Percentiles rank a stretch among this genome's conserved stretches.
Conservation (phyloP, 1,140 invertebrate species). For the Cherax destructor region DNA sequence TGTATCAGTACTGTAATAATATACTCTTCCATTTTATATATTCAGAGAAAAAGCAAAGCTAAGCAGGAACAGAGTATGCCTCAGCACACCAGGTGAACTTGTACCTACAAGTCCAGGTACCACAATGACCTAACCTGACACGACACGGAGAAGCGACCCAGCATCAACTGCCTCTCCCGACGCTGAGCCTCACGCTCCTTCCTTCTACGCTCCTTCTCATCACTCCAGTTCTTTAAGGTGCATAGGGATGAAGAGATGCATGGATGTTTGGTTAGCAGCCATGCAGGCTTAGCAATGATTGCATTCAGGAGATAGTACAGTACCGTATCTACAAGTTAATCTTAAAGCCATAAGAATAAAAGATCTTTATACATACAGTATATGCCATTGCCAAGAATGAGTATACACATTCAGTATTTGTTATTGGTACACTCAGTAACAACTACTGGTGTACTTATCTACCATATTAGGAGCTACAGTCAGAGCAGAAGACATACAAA, state of each 20-base stretch:
- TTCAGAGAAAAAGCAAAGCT: background rate
- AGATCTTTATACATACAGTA: background rate
- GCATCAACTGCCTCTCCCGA: slow-evolving; percentile 67
- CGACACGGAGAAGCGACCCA: slow-evolving; percentile 71
- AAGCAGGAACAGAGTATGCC: slow-evolving; percentile 37
- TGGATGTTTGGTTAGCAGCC: slow-evolving; percentile 24
- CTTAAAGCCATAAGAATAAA: background rate
- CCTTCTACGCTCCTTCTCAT: slow-evolving; percentile 70
- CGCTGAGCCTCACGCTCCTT: slow-evolving; percentile 69
- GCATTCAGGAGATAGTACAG: background rate
- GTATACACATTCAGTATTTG: background rate
- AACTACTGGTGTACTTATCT: background rate
- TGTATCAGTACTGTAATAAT: background rate
- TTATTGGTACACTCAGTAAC: background rate
- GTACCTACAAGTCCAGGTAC: slow-evolving; percentile 18
- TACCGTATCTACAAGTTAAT: slow-evolving; percentile 21
- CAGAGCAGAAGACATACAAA: background rate
- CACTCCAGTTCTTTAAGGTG: slow-evolving; percentile 68
- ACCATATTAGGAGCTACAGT: background rate
- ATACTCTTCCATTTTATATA: background rate
- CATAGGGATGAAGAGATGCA: background rate
- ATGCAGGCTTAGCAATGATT: slow-evolving; percentile 26
- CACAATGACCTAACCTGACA: slow-evolving; percentile 69
- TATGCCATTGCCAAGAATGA: background rate
- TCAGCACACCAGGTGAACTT: slow-evolving; percentile 14